A percentile compares a stretch with the other conserved stretches of the same genome.
Conservation (phyloP, 2,113 vertebrate species). For the Antechinus flavipes region DNA sequence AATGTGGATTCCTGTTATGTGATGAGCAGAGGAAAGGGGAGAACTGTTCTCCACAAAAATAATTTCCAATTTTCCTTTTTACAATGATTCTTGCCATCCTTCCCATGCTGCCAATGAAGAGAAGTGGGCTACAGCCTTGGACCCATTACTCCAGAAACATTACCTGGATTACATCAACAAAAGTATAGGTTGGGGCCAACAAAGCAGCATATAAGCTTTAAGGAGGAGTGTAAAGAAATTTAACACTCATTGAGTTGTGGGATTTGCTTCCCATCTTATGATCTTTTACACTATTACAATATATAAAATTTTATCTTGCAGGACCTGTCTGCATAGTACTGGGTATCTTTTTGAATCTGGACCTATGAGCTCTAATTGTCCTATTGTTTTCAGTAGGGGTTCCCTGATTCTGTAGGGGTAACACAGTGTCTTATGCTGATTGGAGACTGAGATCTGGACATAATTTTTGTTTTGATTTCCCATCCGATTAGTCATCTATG, state of each 20-base stretch:
- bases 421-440: too few relatives aligned
- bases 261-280: neutral
- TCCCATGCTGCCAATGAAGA: neutral
- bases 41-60: neutral
- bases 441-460: too few relatives aligned
- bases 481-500: neutral
- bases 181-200: too few relatives aligned
- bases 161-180: neutral
- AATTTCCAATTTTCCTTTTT: neutral
- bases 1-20: neutral
- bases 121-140: neutral
- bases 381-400: neutral
- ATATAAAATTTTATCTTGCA: neutral
- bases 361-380: neutral
- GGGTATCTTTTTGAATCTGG: neutral
- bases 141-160: neutral
- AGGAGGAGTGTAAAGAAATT: too few relatives aligned
- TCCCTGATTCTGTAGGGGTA: too few relatives aligned
- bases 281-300: neutral
- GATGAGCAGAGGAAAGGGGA: neutral
- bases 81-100: neutral
- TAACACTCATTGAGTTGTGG: neutral
- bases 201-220: too few relatives aligned
- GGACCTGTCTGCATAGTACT: neutral
- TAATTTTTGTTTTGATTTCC: neutral